These are phyloP conservation scores for Lomographa bimaculata DNA, from an alignment of 2,888 invertebrate species.

Conservation along the genomic window DNA sequence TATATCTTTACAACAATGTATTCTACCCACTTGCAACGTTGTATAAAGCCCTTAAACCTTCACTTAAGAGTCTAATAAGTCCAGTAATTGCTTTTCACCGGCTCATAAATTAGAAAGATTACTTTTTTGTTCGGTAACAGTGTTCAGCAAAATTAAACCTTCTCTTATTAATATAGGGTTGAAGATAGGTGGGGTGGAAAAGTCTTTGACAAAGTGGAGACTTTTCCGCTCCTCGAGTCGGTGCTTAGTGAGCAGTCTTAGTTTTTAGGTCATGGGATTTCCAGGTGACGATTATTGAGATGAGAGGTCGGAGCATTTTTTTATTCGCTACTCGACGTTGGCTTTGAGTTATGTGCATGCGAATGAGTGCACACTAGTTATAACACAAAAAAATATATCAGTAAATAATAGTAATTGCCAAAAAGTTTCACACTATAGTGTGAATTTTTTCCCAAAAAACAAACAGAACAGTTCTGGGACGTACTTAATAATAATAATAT, in stretches of 20 bases:
- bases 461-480: no score
- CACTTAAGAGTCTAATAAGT: constrained; percentile 25
- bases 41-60: constrained; percentile 9
- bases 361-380: no score
- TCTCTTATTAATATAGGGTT: constrained; percentile 3
- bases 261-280: constrained; percentile 25
- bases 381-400: no score
- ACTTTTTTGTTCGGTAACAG: constrained; percentile 19
- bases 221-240: constrained; percentile 11
- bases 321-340: no score
- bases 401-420: no score
- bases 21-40: constrained; percentile 3
- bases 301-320: constrained; percentile 12
- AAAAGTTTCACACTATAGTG: no score
- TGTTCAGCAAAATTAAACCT: constrained; percentile 5
- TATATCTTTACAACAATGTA: no score
- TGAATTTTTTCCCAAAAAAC: no score
- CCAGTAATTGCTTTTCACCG: constrained; percentile 32
- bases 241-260: constrained; percentile 19
- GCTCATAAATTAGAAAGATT: constrained; percentile 30
- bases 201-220: constrained; percentile 14
- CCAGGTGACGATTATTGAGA: constrained; percentile 20
- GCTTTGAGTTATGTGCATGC: no score
- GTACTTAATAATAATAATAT: no score
- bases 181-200: constrained; percentile 1